Evolutionary conservation across 2,888 invertebrate species (phyloP).

Genomic region (Xestoiulus laeticollis): DNA sequence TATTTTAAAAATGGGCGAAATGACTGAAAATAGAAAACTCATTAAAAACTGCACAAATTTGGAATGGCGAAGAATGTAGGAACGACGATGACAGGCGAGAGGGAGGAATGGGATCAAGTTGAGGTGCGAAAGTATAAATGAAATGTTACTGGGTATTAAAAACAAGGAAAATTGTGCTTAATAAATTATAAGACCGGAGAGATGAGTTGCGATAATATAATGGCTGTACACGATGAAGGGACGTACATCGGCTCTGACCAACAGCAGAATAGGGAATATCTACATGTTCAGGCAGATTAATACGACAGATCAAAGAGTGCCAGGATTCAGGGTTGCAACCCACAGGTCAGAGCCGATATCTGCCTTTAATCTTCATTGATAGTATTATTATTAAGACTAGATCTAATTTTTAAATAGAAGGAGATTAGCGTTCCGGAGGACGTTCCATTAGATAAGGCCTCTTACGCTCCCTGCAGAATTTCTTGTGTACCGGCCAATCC

Average conservation of each 20-base stretch:
- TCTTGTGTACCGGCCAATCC: conserved; percentile 67
- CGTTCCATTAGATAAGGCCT: conserved; percentile 60
- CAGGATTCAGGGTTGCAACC: neutral
- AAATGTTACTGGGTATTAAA: conserved; percentile 18
- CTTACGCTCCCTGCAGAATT: conserved; percentile 64
- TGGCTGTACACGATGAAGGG: conserved; percentile 36
- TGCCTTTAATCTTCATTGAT: neutral
- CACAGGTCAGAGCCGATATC: neutral
- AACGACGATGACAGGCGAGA: neutral
- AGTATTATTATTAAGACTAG: conserved; percentile 42
- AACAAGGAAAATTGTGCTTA: conserved; percentile 39
- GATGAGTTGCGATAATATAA: conserved; percentile 38
- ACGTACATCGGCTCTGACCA: neutral
- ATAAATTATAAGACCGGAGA: conserved; percentile 46
- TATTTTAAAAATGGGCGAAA: neutral
- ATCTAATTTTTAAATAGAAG: conserved; percentile 19
- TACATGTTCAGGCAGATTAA: neutral
- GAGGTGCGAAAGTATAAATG: neutral
- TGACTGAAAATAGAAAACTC: neutral
- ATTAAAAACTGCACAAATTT: neutral
- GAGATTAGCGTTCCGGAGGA: conserved; percentile 62
- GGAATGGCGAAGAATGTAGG: conserved; percentile 12
- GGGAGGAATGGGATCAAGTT: neutral
- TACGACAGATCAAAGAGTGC: neutral
- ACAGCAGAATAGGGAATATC: conserved; percentile 3